phyloP scores from a whole-genome alignment of 2,797 vertebrate genomes.

The Aratinga solstitialis region DNA sequence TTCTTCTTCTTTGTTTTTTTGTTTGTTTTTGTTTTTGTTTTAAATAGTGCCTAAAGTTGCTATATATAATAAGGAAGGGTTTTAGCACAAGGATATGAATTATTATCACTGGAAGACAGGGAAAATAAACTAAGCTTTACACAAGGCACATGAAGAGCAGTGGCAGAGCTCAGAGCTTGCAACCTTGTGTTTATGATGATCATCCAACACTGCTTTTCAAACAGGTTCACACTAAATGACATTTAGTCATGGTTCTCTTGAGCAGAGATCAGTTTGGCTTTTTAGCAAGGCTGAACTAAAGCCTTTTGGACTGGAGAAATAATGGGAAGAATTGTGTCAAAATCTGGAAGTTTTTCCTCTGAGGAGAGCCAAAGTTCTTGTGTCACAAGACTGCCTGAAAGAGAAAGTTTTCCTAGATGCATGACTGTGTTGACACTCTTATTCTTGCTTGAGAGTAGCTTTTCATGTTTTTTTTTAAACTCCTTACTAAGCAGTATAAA shows the following conservation, averaged over 20 bases:
- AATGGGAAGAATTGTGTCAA: slow-evolving; percentile 36
- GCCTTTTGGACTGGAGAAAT: slow-evolving; percentile 30
- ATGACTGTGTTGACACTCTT: slow-evolving; percentile 47
- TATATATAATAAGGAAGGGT: neutral
- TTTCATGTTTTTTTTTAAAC: slow-evolving; percentile 17
- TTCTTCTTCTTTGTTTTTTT: neutral
- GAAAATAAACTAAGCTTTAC: neutral
- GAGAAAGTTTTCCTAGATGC: slow-evolving; percentile 51
- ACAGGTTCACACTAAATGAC: slow-evolving; percentile 10
- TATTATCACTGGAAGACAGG: neutral
- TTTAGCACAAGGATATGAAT: neutral
- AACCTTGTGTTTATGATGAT: neutral
- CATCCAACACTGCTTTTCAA: neutral
- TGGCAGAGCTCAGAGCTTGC: neutral
- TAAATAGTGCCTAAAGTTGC: neutral
- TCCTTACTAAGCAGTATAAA: slow-evolving; percentile 50
- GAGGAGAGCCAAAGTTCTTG: slow-evolving; percentile 26
- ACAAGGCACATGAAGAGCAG: neutral
- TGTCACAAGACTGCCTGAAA: slow-evolving; percentile 52
- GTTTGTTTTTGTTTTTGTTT: neutral
- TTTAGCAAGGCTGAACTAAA: slow-evolving; percentile 23
- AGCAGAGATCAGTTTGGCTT: slow-evolving; percentile 25
- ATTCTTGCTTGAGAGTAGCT: slow-evolving; percentile 43
- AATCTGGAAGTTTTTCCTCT: slow-evolving; percentile 45
- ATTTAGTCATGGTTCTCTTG: slow-evolving; percentile 36